A percentile compares a stretch with the other conserved stretches of the same genome.
Conservation (phyloP, 2,797 vertebrate genomes). For the Menidia menidia region DNA sequence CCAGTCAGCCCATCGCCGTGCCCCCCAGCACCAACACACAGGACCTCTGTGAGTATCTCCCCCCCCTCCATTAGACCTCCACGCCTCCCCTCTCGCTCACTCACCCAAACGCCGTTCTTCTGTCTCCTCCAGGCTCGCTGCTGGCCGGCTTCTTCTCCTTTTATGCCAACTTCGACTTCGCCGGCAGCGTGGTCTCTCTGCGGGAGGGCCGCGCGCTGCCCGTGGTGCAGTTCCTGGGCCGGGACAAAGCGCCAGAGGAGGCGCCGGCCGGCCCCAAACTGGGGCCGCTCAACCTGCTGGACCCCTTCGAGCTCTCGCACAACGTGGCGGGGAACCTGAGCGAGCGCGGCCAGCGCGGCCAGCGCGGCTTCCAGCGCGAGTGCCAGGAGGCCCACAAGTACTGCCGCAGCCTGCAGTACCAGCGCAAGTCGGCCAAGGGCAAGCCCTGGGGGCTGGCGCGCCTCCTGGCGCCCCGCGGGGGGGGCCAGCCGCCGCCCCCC, state of each 20-base stretch:
- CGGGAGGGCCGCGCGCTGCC: slow-evolving; percentile 81
- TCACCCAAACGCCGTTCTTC: background rate
- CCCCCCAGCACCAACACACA: slow-evolving; percentile 86
- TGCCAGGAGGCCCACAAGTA: slow-evolving; percentile 87
- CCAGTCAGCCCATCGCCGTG: slow-evolving; percentile 82
- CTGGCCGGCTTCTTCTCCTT: slow-evolving; percentile 89
- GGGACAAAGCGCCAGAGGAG: slow-evolving; percentile 36
- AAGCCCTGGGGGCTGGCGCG: slow-evolving; percentile 90
- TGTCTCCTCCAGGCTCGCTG: slow-evolving; percentile 79
- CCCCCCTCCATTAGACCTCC: too few relatives aligned
- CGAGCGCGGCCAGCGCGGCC: slow-evolving; percentile 79
- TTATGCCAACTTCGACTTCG: slow-evolving; percentile 86
- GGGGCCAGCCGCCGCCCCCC: slow-evolving; percentile 20
- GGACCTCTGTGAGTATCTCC: slow-evolving; percentile 85
- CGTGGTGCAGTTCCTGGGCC: slow-evolving; percentile 74
- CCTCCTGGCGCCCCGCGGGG: slow-evolving; percentile 82
- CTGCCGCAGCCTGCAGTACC: slow-evolving; percentile 91
- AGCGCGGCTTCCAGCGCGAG: slow-evolving; percentile 84
- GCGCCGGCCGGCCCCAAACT: slow-evolving; percentile 65
- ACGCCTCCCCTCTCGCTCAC: too few relatives aligned
- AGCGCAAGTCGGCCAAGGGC: slow-evolving; percentile 84
- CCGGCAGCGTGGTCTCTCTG: slow-evolving; percentile 82
- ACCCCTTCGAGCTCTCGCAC: slow-evolving; percentile 93
- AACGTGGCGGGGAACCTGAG: slow-evolving; percentile 92
- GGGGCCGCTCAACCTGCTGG: slow-evolving; percentile 89